These are phyloP conservation scores for Brassicogethes aeneus DNA, from an alignment of 2,888 invertebrate genomes.

Conservation along the genomic window DNA sequence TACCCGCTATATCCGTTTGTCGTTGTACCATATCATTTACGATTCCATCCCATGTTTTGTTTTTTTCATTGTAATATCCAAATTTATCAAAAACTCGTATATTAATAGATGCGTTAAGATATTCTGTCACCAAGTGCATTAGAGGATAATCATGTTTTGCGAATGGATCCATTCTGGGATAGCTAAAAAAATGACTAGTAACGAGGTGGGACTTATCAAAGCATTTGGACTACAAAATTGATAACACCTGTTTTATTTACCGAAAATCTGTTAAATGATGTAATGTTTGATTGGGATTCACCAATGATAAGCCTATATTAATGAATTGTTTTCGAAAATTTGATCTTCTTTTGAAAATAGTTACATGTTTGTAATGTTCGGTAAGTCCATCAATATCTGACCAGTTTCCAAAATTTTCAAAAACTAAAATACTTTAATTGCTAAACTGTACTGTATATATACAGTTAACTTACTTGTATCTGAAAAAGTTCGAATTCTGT, in stretches of 20 bases:
- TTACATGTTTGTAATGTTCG: conserved; percentile 4
- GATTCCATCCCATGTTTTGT: conserved; percentile 19
- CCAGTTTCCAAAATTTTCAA: conserved; percentile 17
- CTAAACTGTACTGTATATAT: not conserved
- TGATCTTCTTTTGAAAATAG: conserved; percentile 10
- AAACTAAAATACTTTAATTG: conserved; percentile 11
- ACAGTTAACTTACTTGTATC: conserved; percentile 9
- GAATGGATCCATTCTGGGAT: conserved; percentile 16
- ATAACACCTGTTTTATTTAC: not conserved
- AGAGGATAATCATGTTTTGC: conserved; percentile 18
- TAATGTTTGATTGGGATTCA: not conserved
- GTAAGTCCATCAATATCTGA: conserved; percentile 8
- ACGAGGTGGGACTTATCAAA: too few relatives aligned
- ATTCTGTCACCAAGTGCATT: conserved; percentile 14
- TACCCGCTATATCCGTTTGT: conserved; percentile 16
- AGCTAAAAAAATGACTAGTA: conserved; percentile 14
- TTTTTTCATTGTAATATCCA: conserved; percentile 21
- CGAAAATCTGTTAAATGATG: not conserved
- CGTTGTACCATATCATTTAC: conserved; percentile 15
- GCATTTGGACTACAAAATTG: too few relatives aligned
- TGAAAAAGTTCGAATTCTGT: conserved; percentile 10
- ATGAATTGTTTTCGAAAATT: conserved; percentile 14
- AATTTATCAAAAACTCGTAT: conserved; percentile 14
- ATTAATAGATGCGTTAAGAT: conserved; percentile 18
- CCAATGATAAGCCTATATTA: not conserved